Evolutionary conservation across 2,113 vertebrate species (phyloP), one percentile per base, ranked within the genome.

Genomic region (Cariama cristata): DNA sequence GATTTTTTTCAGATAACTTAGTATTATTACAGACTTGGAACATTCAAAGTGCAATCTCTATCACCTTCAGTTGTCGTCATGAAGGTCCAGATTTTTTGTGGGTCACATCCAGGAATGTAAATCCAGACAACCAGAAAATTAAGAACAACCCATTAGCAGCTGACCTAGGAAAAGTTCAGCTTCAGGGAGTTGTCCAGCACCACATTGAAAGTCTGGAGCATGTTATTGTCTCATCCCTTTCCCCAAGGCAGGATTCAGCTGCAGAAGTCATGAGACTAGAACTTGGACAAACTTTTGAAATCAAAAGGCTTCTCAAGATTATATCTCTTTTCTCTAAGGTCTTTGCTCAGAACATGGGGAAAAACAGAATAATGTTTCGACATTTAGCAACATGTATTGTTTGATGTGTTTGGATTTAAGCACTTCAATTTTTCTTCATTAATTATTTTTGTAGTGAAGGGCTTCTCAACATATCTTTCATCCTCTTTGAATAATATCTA

Each of bases 141-240:
- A 86, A 71, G 76, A 89, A 75, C 62, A 93, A 27, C 35, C 45
- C 58, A 14, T 75, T 83, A 63, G 42, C 80, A 82, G 71, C 49
- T 88, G 93, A 94, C 69, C 85, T 58, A 76, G 71, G 95, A 90
- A 86, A 92, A 95, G 82, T 95, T 97, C 93, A 96, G 32, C 66
- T 95, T 79, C 44, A 83, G 92, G 90, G 95, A 94, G 92, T 93
- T 97, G 90, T 95, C 93, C 88, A 95, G 58, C 50, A 90, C 38
- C 49, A 73, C 62, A 24, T 0, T 95, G 42, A 62, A 73, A 73
- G 77, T 94, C 90, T 97, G 90, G 84, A 91, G n/a, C 79, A 35
- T 79, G 79, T 81, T 96, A 93, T 88, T 95, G 90, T 93, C 90
- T 95, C 92, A 93, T 85, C 52, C 40, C 44, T 94, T 88, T 95